Base-by-base conservation (phyloP, 2,113 vertebrate species). In the Crotalus horridus region DNA sequence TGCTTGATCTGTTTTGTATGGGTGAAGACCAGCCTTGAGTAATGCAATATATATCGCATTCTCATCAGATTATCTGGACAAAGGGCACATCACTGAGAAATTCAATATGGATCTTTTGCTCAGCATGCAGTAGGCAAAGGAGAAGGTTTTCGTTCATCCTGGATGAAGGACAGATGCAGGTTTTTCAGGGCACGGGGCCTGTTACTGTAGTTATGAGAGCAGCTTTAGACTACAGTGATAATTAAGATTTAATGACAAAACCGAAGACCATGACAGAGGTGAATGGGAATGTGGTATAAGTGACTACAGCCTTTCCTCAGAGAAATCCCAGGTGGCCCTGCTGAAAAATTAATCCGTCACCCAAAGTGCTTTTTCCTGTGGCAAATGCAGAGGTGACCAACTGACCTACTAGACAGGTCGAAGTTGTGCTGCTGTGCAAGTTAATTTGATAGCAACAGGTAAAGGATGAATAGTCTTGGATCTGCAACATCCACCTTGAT, bases 31-130 rank as follows among this genome's bases (percentile, higher is more conserved):
- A 88, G 88, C 55, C 39, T 87, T 92, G 55, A 94, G 24, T 56
- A 90, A 85, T 33, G 53, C 81, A 94, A 94, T 92, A 94, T 86
- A 59, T 10, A 81, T 87, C 87, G 33, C 0, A 0, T 48, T 54
- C 93, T 69, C 2, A 85, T 93, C 85, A 54, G 0, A 0, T 95
- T 89, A 89, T 92, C 81, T 69, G 0, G 0, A 91, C 91, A 94
- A 93, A 96, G 95, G 85, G 61, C 29, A 90, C 54, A 87, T 20
- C 90, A 21, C 29, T 88, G 91, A 93, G 88, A 96, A 92, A 96
- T 91, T 43, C 92, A 91, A 87, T 91, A 20, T 85, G 64, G 90
- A 15, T 53, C 33, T 91, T 23, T 29, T 93, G 94, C 92, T 92
- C 92, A 89, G 89, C 93, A 95, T 90, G 95, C 95, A 91, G 51